A percentile compares a stretch with the other conserved stretches of the same genome.
Conservation (phyloP, 1,140 invertebrate genomes). For the Meloidogyne floridensis region DNA sequence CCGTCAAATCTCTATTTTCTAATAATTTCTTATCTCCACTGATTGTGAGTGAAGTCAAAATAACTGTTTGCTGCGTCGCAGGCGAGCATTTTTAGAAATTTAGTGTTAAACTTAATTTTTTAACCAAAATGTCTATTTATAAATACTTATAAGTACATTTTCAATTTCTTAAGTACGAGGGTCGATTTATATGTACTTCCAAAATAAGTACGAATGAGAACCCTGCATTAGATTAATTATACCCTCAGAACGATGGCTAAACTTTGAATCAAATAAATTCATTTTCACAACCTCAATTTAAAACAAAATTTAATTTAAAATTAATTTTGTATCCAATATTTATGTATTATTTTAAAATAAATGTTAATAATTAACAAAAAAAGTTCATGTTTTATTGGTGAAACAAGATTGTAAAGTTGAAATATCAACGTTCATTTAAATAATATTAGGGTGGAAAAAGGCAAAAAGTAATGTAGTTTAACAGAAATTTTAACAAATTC, state of each 20-base stretch:
- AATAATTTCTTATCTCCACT: too few species aligned
- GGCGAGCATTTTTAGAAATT: too few species aligned
- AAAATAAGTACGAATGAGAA: too few species aligned
- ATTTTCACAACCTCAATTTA: slow-evolving; percentile 10
- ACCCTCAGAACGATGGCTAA: slow-evolving; percentile 22
- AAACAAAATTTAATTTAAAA: neutral
- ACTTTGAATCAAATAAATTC: slow-evolving; percentile 30
- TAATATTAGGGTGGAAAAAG: neutral
- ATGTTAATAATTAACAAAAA: neutral
- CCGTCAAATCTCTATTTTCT: too few species aligned
- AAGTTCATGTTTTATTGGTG: neutral
- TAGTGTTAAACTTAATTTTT: too few species aligned
- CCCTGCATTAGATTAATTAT: neutral
- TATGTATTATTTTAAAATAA: neutral
- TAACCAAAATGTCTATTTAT: too few species aligned
- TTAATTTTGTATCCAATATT: neutral
- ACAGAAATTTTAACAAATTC: neutral
- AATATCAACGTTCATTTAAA: neutral
- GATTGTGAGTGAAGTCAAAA: too few species aligned
- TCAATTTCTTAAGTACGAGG: too few species aligned
- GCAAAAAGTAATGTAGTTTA: neutral
- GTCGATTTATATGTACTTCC: too few species aligned
- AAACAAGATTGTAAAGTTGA: neutral
- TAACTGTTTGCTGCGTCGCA: too few species aligned
- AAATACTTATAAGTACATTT: too few species aligned